Base-by-base conservation (phyloP, 92 coral and sea anemone genomes). In the Actinostola sp. region DNA sequence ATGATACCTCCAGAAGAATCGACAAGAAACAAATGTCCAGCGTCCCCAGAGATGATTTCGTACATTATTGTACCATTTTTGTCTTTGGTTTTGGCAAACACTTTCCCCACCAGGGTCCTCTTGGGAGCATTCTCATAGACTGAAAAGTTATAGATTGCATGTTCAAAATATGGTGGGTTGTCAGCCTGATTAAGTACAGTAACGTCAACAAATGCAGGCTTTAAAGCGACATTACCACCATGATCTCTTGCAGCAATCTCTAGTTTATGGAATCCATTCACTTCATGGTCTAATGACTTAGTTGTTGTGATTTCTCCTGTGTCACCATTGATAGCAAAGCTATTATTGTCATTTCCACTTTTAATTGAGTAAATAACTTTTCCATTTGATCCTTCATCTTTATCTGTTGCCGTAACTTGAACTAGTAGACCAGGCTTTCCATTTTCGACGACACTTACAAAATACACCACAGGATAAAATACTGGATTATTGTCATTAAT, bases 1-100 rank as follows among this genome's bases (percentile, higher is more conserved):
- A 92, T 89, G 68, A 95, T 92, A 29, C 97, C 99, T n/a, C 99
- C 99, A 36, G 77, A 65, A 27, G 77, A 29, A 50, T 95, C 88
- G 15, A 95, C 92, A 36, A 70, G 14, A 55, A 95, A 95, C 19
- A 76, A 61, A 51, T 83, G 83, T 2, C 45, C 35, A 8, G 95
- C 96, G 61, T 95, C 99, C 51, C 99, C 99, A 28, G 89, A 82
- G 70, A 85, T 80, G 31, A 95, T 85, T 33, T 75, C 69, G 54
- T 95, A 95, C 21, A 35, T 60, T 48, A 95, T 82, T 52, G 72
- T 77, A 23, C 42, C 83, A 71, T 46, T 77, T 43, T 63, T 75
- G 62, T 70, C 82, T 66, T 83, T 85, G 21, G 92, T 73, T n/a
- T 77, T 77, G 20, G 97, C 99, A 73, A 81, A 73, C 10, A 95